Evolutionary conservation across 1,140 invertebrate genomes (phyloP), one percentile per base, ranked within the genome.

Genomic region (Pectinophora gossypiella): DNA sequence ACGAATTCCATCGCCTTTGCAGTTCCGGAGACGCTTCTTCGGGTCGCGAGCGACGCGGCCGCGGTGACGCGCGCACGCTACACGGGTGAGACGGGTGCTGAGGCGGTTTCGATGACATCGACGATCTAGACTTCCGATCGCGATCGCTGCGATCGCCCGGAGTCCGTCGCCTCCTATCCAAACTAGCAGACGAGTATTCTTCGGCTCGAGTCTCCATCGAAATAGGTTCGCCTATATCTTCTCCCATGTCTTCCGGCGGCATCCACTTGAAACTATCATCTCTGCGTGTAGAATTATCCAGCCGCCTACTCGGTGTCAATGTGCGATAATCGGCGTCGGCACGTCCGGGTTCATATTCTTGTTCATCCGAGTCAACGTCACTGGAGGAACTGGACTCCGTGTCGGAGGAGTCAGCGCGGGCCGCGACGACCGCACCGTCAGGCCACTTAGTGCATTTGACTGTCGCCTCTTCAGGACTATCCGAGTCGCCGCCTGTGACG

Each of bases 231-330:
- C 71, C 54, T 64, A 69, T 44, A 61, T 87, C 58, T 68, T 88
- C 64, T 56, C 74, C 66, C 60, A 73, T 69, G 23, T 79, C 72
- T 52, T 81, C 73, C 3, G 72, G 72, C 10, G 75, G 82, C 72
- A 91, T 89, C 90, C 90, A 91, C 80, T 88, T 89, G 61, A 91
- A 91, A 69, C 90, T 89, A 61, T 88, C 84, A 62, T 91, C 89
- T 62, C 90, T 89, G 45, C 88, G 76, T 12, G 89, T 90, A 15
- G 90, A 88, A 56, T 78, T 77, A 66, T 89, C 85, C 36, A 70
- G 54, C 20, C 74, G 67, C 57, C 69, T 74, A 40, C 62, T 79
- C 10, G 84, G 84, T 20, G 84, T 87, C 44, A 85, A 53, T 0
- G 84, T 87, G 7, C 70, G 72, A 54, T 85, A 87, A 51, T 84